Conservation (phyloP, 2,113 vertebrate genomes). For the Aegithalos caudatus region DNA sequence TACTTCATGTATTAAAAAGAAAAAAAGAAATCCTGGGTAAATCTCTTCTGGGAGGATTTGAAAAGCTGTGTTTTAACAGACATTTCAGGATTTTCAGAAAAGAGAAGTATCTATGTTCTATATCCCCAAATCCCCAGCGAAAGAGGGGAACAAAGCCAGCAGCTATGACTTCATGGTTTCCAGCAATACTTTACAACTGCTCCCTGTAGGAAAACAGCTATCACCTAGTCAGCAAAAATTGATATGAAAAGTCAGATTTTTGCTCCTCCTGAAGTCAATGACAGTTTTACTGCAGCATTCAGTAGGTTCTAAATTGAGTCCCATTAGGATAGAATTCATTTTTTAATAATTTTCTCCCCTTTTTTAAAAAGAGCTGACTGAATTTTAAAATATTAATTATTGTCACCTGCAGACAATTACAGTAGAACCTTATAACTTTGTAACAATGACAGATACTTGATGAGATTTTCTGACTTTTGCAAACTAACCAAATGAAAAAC, state of each 20-base stretch:
- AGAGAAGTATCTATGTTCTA: neutral
- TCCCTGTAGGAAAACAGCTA: neutral
- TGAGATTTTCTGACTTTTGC: neutral
- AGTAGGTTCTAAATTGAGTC: neutral
- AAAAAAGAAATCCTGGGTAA: neutral
- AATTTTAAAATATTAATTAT: neutral
- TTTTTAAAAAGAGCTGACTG: neutral
- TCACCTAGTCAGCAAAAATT: neutral
- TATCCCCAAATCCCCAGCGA: neutral
- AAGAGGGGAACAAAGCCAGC: neutral
- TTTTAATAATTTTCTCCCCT: neutral
- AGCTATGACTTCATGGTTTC: neutral
- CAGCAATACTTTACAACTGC: neutral
- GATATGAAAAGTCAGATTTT: neutral
- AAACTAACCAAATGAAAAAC: neutral
- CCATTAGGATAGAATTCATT: neutral
- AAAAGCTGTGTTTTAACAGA: constrained; percentile 26
- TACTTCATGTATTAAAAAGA: neutral
- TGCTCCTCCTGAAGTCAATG: neutral
- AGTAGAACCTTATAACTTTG: neutral
- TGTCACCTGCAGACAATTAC: neutral
- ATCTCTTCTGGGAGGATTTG: constrained; percentile 24
- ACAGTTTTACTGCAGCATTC: neutral
- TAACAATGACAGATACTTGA: neutral
- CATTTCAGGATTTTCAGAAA: neutral